A percentile compares a stretch with the other conserved stretches of the same genome.
Conservation (phyloP, 2,113 vertebrate species). For the Mobula hypostoma region DNA sequence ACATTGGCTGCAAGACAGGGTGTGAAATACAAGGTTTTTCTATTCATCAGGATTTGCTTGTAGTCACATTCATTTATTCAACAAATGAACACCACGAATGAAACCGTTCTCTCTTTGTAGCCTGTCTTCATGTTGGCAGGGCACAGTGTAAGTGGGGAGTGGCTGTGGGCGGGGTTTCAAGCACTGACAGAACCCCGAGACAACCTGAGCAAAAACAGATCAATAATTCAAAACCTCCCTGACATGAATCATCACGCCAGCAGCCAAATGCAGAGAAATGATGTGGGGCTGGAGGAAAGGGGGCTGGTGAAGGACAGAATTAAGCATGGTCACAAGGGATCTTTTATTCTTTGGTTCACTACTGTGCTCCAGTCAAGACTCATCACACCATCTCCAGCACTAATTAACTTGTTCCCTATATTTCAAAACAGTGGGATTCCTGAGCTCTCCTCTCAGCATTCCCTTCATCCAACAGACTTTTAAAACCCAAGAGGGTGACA, state of each 20-base stretch:
- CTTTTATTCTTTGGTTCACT: background rate
- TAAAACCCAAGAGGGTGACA: background rate
- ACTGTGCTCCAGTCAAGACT: constrained; percentile 14
- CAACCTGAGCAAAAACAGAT: background rate
- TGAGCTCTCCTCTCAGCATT: background rate
- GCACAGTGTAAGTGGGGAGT: background rate
- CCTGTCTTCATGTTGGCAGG: background rate
- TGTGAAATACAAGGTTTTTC: too few relatives aligned
- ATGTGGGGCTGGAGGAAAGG: background rate
- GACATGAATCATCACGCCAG: background rate
- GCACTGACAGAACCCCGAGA: background rate
- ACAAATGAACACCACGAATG: background rate
- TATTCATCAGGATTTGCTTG: too few relatives aligned
- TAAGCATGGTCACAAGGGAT: background rate
- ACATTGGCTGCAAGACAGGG: too few relatives aligned
- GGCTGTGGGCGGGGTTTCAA: background rate
- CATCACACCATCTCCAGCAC: background rate
- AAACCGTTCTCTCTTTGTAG: background rate
- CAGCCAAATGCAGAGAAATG: background rate
- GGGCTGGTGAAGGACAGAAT: background rate
- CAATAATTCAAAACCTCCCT: background rate
- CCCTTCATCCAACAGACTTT: background rate
- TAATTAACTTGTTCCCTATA: constrained; percentile 9
- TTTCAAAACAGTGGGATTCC: background rate
- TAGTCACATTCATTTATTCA: background rate